Evolutionary conservation across 2,113 vertebrate species (phyloP), one percentile per base, ranked within the genome.

Genomic region (Peucedramus taeniatus): DNA sequence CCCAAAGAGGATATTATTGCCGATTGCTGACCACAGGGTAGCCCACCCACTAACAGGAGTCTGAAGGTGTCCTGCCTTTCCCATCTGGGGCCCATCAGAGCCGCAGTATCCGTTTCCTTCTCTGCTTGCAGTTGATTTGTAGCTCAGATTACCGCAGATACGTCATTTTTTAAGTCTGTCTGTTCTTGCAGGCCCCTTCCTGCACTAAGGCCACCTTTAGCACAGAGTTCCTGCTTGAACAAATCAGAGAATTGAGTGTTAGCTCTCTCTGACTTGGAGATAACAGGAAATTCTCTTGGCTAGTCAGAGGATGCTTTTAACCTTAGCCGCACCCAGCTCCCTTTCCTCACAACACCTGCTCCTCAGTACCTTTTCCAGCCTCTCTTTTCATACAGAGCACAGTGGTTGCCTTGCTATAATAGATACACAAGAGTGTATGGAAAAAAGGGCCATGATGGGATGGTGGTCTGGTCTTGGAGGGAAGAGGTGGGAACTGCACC

Each of bases 241-340:
- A 92, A 81, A 85, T 76, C 63, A 70, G 40, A 57, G 78, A 87
- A 81, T 53, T 92, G 80, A 89, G 76, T 39, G 45, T 83, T 79
- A 89, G 44, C 40, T 42, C 53, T 82, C 35, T 80, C 42, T 89
- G 56, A 80, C 90, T 86, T 78, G 50, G 40, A 87, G 53, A 94
- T 94, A 91, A 72, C 56, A 86, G 57, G 87, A 63, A 64, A 85
- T 93, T 94, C 70, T 93, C 40, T 69, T 70, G 53, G 39, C 57
- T 72, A 42, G 15, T 75, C 69, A 81, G 80, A 75, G 42, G 45
- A 79, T 75, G 56, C 77, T 94, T 96, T 96, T 95, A 94, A 89
- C 80, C 66, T 85, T 69, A 86, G 53, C n/a, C 0, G 0, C 37
- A 16, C 28, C 17, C 13, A 3, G 10, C n/a, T 74, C 69, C 26